Percentiles rank a stretch among this genome's conserved stretches.
phyloP scores from a whole-genome alignment of 2,113 vertebrate species.

The Lathamus discolor region DNA sequence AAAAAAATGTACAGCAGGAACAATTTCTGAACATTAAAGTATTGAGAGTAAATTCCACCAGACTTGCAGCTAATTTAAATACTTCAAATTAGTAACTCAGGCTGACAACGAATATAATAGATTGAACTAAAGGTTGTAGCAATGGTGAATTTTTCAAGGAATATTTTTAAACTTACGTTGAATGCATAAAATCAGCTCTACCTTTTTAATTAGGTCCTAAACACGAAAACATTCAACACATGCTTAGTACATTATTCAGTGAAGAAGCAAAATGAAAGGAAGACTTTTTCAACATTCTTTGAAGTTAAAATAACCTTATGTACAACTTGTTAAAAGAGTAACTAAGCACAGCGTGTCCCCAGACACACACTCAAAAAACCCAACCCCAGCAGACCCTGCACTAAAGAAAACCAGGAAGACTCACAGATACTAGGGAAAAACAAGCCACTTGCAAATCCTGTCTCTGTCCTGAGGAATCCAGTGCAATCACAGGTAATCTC shows the following conservation, averaged over 20 bases:
- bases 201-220: not conserved
- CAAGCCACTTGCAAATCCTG: not conserved
- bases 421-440: not conserved
- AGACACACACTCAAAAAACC: not conserved
- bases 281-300: not conserved
- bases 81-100: not conserved
- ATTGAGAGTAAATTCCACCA: not conserved
- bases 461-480: not conserved
- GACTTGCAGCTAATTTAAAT: not conserved
- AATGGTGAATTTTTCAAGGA: not conserved
- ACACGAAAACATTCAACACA: not conserved
- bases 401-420: not conserved
- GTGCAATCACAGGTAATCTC: not conserved
- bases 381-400: not conserved
- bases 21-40: not conserved
- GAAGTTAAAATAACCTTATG: not conserved
- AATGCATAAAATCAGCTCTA: not conserved
- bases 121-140: not conserved
- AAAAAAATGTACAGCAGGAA: not conserved
- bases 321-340: not conserved
- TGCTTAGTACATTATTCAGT: not conserved
- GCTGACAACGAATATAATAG: not conserved
- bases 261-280: not conserved
- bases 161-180: not conserved
- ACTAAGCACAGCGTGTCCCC: not conserved